phyloP scores from a whole-genome alignment of 2,797 vertebrate genomes.

The Choloepus didactylus region DNA sequence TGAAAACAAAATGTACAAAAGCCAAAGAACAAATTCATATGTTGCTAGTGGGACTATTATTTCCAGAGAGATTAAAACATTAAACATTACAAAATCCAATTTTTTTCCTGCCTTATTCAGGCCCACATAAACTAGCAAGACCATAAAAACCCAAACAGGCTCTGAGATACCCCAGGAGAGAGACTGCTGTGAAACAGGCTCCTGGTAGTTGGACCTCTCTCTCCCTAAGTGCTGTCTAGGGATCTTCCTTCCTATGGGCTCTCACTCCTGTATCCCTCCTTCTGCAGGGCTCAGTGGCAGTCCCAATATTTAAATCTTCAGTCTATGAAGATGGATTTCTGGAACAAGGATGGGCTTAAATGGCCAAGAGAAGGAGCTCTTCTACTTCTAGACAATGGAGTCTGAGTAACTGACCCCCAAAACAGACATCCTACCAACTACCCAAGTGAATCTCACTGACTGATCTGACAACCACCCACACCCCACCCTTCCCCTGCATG shows the following conservation, averaged over 20 bases:
- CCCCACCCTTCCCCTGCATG: neutral
- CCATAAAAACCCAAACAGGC: neutral
- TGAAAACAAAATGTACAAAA: conserved; percentile 27
- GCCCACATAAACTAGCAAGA: too few relatives aligned
- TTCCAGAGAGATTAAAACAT: neutral
- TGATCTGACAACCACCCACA: neutral
- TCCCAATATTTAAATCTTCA: too few relatives aligned
- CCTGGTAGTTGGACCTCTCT: neutral
- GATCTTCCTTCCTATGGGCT: neutral
- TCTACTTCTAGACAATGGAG: neutral
- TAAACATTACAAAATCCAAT: conserved; percentile 16
- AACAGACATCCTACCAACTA: neutral
- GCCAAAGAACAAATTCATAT: neutral
- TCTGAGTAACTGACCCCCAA: neutral
- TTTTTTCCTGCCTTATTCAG: too few relatives aligned
- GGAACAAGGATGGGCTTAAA: neutral
- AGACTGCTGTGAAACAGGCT: neutral
- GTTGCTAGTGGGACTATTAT: neutral
- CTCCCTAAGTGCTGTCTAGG: neutral
- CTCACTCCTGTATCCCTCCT: neutral
- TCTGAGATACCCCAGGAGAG: neutral
- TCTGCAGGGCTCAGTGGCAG: too few relatives aligned
- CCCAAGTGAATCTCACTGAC: neutral
- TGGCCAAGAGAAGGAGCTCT: neutral
- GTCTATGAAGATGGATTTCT: too few relatives aligned